These are phyloP conservation scores for Styela clava DNA, from an alignment of 23 tunicate genomes.

Conservation along the genomic window DNA sequence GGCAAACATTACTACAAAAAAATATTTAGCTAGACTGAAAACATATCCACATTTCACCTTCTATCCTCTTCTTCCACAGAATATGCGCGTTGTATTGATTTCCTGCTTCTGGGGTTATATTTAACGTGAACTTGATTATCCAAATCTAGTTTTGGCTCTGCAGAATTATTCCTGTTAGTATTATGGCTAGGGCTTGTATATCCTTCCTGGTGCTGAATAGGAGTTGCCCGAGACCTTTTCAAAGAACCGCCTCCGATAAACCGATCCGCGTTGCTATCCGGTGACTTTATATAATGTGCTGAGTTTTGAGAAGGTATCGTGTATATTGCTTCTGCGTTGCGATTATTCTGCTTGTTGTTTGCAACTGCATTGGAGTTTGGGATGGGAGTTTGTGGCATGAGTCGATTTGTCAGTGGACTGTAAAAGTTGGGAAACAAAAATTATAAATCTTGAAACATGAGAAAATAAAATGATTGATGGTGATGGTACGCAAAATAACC, in stretches of 20 bases:
- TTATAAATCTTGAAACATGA: too few relatives aligned
- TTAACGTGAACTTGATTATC: background rate
- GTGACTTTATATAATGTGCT: background rate
- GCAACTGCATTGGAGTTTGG: slow-evolving; percentile 21
- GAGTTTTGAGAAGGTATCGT: background rate
- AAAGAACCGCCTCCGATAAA: background rate
- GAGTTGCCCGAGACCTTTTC: background rate
- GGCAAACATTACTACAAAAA: too few relatives aligned
- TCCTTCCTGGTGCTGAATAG: background rate
- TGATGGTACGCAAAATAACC: too few relatives aligned
- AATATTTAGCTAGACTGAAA: too few relatives aligned
- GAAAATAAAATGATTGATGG: too few relatives aligned
- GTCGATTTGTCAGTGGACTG: slow-evolving; percentile 65
- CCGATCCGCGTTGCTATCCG: background rate
- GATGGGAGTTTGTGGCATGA: slow-evolving; percentile 40
- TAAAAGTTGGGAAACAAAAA: slow-evolving; percentile 2
- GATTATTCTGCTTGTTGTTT: background rate
- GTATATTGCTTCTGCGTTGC: background rate
- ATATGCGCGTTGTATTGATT: background rate
- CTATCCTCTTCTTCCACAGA: slow-evolving; percentile 1
- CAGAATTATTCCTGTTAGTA: slow-evolving; percentile 23
- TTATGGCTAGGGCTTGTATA: slow-evolving; percentile 21
- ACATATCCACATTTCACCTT: too few relatives aligned
- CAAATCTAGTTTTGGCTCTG: background rate
- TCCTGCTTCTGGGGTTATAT: background rate